Evolutionary conservation across 92 coral and sea anemone species (phyloP).

Genomic region (Virgularia gustaviana): DNA sequence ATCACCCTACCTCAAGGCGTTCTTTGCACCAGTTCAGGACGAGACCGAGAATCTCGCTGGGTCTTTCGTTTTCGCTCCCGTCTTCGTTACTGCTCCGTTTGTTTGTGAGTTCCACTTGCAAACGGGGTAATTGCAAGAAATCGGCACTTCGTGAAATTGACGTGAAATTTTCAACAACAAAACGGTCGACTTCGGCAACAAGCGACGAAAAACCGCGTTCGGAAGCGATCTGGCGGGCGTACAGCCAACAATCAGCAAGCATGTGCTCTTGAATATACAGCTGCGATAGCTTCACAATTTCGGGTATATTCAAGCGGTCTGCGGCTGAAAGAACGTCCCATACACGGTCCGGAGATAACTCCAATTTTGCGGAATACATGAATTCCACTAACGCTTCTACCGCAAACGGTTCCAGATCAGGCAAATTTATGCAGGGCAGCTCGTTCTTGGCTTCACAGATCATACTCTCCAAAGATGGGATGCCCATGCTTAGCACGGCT

Average conservation of each 20-base stretch:
- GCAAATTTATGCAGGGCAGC: slow-evolving; percentile 51
- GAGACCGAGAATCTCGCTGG: slow-evolving; percentile 62
- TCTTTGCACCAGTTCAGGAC: slow-evolving; percentile 78
- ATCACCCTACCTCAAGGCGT: slow-evolving; percentile 67
- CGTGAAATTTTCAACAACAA: slow-evolving; percentile 62
- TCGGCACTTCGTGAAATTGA: slow-evolving; percentile 73
- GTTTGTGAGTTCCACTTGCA: slow-evolving; percentile 77
- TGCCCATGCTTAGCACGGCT: slow-evolving; percentile 66
- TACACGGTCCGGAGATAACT: slow-evolving; percentile 56
- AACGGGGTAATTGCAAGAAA: slow-evolving; percentile 79
- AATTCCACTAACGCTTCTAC: slow-evolving; percentile 81
- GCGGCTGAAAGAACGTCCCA: slow-evolving; percentile 67
- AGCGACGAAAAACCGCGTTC: slow-evolving; percentile 53
- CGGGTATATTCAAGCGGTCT: slow-evolving; percentile 60
- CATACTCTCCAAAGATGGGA: slow-evolving; percentile 63
- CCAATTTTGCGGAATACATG: slow-evolving; percentile 67
- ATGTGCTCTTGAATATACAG: slow-evolving; percentile 60
- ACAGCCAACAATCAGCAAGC: slow-evolving; percentile 71
- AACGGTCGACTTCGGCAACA: slow-evolving; percentile 68
- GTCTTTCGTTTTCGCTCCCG: slow-evolving; percentile 43
- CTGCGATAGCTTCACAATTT: slow-evolving; percentile 60
- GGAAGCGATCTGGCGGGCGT: slow-evolving; percentile 64
- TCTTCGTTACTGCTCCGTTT: slow-evolving; percentile 40
- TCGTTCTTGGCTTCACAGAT: slow-evolving; percentile 52
- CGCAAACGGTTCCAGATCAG: slow-evolving; percentile 72